A percentile compares a stretch with the other conserved stretches of the same genome.
phyloP scores from a whole-genome alignment of 2,888 invertebrate genomes.

The Mythimna loreyi region DNA sequence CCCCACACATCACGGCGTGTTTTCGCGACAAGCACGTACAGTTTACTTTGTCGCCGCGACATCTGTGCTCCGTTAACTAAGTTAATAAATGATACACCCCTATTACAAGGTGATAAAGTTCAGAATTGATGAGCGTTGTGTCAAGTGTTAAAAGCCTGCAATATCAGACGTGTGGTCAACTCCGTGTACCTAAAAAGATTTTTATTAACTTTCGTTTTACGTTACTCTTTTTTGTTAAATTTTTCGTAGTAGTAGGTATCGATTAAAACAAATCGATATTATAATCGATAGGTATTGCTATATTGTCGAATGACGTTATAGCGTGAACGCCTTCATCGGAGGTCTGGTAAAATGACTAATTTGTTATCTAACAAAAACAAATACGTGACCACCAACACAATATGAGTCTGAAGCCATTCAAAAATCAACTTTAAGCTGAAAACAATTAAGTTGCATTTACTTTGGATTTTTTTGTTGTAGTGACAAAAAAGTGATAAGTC shows the following conservation, averaged over 20 bases:
- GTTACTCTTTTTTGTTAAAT: conserved; percentile 1
- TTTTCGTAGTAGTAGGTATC: not conserved
- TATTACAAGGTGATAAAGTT: conserved; percentile 69
- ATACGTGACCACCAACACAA: conserved; percentile 85
- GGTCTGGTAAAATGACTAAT: conserved; percentile 82
- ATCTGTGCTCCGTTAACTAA: conserved; percentile 72
- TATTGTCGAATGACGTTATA: conserved; percentile 60
- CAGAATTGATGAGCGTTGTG: conserved; percentile 50
- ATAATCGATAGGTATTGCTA: conserved; percentile 11
- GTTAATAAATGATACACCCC: conserved; percentile 43
- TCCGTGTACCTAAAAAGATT: conserved; percentile 77
- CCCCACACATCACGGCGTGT: conserved; percentile 88
- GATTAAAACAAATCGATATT: conserved; percentile 18
- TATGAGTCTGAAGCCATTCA: conserved; percentile 27
- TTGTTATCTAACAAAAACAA: conserved; percentile 87
- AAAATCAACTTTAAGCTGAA: conserved; percentile 63
- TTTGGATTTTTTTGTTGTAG: conserved; percentile 33
- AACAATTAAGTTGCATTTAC: conserved; percentile 42
- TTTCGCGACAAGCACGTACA: conserved; percentile 88
- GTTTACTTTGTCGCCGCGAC: conserved; percentile 89
- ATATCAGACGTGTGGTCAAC: conserved; percentile 79
- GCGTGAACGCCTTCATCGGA: conserved; percentile 77
- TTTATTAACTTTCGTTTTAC: conserved; percentile 76
- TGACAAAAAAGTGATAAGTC: conserved; percentile 87
- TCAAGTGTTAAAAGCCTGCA: conserved; percentile 65